These are phyloP conservation scores for Pyrrhosoma nymphula DNA, from an alignment of 2,888 invertebrate genomes.

Conservation along the genomic window DNA sequence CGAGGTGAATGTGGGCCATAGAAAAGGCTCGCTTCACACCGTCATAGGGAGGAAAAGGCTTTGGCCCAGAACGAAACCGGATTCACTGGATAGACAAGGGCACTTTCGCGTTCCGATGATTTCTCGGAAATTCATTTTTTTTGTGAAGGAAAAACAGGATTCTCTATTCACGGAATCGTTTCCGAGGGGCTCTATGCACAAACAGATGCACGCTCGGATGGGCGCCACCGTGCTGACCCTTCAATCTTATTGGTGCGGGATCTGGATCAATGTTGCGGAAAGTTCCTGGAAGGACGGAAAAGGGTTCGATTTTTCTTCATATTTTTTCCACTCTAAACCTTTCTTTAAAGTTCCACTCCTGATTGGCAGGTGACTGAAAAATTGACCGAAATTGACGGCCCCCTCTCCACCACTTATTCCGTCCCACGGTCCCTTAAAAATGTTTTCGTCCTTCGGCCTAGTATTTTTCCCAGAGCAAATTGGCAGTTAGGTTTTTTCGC, in stretches of 20 bases:
- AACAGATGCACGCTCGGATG: not conserved
- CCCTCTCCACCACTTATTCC: not conserved
- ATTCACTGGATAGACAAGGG: constrained; percentile 33
- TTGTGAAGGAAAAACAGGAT: not conserved
- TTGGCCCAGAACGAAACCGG: constrained; percentile 36
- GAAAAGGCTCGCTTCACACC: not conserved
- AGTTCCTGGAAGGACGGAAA: not conserved
- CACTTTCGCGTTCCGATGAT: constrained; percentile 16
- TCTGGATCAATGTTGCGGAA: not conserved
- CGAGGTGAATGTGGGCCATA: constrained; percentile 12
- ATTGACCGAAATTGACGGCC: not conserved
- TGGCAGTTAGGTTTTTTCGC: not conserved
- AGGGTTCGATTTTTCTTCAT: not conserved
- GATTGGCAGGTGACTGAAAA: not conserved
- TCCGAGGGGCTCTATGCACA: not conserved
- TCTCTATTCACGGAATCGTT: constrained; percentile 21
- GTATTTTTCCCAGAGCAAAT: not conserved
- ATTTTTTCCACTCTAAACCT: not conserved
- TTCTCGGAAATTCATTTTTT: constrained; percentile 13
- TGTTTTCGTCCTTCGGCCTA: not conserved
- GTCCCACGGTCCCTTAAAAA: not conserved
- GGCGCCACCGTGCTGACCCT: not conserved
- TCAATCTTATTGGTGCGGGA: not conserved
- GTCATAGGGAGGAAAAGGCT: constrained; percentile 5
- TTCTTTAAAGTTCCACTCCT: not conserved